These are phyloP conservation scores for Hydrolagus colliei DNA, from an alignment of 2,797 vertebrate genomes.

Conservation along the genomic window DNA sequence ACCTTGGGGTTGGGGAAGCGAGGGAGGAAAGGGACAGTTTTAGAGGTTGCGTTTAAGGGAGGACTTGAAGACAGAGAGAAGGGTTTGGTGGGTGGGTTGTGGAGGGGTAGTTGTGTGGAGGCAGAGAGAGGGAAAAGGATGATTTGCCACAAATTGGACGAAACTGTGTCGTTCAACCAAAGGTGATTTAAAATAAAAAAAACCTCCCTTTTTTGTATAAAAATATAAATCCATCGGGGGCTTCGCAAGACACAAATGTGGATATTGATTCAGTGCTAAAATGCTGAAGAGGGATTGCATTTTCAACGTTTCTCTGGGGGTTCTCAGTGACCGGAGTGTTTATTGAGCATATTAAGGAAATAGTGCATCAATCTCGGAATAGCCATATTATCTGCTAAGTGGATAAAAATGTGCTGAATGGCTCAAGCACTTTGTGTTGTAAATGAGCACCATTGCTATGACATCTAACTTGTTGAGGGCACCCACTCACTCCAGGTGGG, in stretches of 20 bases:
- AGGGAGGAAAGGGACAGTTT: too few species aligned
- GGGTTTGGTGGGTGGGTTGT: too few species aligned
- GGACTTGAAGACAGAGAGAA: too few species aligned
- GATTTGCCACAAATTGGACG: too few species aligned
- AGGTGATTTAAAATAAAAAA: neutral
- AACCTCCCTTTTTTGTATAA: neutral
- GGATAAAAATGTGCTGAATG: neutral
- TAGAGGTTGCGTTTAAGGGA: too few species aligned
- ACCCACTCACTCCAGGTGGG: constrained; percentile 12
- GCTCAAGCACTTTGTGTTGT: neutral
- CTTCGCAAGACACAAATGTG: constrained; percentile 14
- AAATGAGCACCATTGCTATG: neutral
- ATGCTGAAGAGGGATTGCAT: neutral
- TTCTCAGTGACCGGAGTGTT: neutral
- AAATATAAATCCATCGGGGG: neutral
- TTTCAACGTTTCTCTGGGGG: neutral
- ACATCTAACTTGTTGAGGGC: neutral
- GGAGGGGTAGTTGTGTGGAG: too few species aligned
- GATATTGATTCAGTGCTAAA: neutral
- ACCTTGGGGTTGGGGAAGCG: too few species aligned
- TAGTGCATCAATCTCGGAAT: neutral
- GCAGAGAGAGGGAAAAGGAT: too few species aligned
- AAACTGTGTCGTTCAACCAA: too few species aligned
- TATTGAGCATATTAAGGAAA: neutral
- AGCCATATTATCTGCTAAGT: neutral